Evolutionary conservation across 2,888 invertebrate species (phyloP), one percentile per base, ranked within the genome.

Genomic region (Frankliniella intonsa): DNA sequence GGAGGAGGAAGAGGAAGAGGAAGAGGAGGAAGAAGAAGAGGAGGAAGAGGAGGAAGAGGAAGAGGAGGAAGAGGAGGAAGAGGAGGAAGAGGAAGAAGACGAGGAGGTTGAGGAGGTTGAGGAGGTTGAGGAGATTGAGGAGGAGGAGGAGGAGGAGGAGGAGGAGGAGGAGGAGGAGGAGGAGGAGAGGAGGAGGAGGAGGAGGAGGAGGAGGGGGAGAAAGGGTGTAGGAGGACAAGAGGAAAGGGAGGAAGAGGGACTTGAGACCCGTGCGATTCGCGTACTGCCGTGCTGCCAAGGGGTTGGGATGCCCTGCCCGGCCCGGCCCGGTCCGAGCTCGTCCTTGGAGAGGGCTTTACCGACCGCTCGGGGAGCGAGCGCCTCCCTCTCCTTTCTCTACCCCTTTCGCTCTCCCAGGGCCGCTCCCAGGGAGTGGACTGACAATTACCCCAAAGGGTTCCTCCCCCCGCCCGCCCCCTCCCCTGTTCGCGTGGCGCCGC

Each of bases 141-240:
- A 19, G 19, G 62, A 65, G 19, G 19, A 19, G 19, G 62, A 65
- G 19, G 19, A 19, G 19, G 62, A 65, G 19, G 19, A 19, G 19
- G 62, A 65, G 19, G 19, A 19, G 19, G 62, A 65, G 19, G 19
- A 19, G 19, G 62, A 65, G 19, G 19, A 19, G 19, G 65, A 65
- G 65, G n/a, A n/a, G n/a, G 65, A 65, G 65, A 19, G 65, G n/a
- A n/a, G n/a, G 65, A 65, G 65, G 8, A n/a, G 11, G n/a, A 7
- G 1, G 1, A 3, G n/a, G 2, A 1, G n/a, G n/a, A 3, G n/a
- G 65, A 3, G n/a, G n/a, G 8, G n/a, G 65, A 7, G n/a, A 3
- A 7, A 7, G 7, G n/a, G n/a, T 19, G 65, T 1, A n/a, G n/a
- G n/a, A 65, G 3, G n/a, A n/a, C 14, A n/a, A n/a, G 65, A 65